phyloP scores from a whole-genome alignment of 2,797 vertebrate genomes.

The Sylvia borin region DNA sequence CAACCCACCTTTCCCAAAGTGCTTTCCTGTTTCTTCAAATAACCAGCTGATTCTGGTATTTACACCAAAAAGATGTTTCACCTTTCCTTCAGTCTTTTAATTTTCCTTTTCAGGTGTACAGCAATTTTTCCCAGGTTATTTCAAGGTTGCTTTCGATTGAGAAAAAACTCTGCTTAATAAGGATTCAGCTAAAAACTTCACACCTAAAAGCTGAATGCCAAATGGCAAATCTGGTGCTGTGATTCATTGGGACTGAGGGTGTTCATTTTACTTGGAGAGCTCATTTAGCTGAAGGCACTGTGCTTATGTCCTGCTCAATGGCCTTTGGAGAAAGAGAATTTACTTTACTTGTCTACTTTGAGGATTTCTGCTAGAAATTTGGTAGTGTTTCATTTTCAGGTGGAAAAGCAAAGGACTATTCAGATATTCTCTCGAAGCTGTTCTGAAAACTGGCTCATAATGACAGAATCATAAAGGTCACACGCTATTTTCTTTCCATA shows the following conservation, averaged over 20 bases:
- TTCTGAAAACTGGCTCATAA: slow-evolving; percentile 52
- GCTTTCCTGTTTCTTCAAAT: not conserved
- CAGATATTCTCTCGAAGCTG: slow-evolving; percentile 42
- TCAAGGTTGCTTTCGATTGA: not conserved
- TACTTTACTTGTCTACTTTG: slow-evolving; percentile 30
- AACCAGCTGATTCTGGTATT: not conserved
- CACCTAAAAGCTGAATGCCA: not conserved
- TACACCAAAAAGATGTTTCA: not conserved
- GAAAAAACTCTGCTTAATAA: not conserved
- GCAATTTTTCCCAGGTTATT: not conserved
- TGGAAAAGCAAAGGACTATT: slow-evolving; percentile 43
- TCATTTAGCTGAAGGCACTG: slow-evolving; percentile 24
- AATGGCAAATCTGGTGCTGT: not conserved
- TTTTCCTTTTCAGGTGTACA: not conserved
- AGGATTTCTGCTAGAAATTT: slow-evolving; percentile 2
- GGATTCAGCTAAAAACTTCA: not conserved
- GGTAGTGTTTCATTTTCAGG: slow-evolving; percentile 33
- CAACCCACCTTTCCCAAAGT: not conserved
- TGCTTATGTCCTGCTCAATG: not conserved
- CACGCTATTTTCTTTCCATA: slow-evolving; percentile 51
- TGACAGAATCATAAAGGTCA: slow-evolving; percentile 46
- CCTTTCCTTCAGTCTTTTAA: not conserved
- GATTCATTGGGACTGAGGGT: not conserved
- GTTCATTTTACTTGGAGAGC: not conserved
- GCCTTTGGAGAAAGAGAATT: slow-evolving; percentile 34